Evolutionary conservation across 2,888 invertebrate species (phyloP).

Genomic region (Mycogona germanica): DNA sequence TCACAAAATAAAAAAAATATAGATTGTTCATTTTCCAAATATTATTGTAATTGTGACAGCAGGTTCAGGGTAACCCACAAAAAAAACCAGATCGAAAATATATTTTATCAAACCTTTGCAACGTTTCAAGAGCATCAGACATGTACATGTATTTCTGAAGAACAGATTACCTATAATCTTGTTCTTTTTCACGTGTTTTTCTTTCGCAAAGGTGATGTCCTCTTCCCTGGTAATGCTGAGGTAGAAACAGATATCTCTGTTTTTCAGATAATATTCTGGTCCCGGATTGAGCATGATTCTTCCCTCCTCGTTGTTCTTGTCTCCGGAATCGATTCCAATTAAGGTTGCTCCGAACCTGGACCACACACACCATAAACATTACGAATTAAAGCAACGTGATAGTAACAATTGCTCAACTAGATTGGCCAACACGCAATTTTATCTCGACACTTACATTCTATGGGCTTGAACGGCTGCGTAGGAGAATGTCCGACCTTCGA

Average conservation of each 20-base stretch:
- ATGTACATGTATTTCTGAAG: too few relatives aligned
- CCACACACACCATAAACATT: background rate
- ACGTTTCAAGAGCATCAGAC: too few relatives aligned
- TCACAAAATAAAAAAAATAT: too few relatives aligned
- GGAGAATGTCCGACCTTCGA: constrained; percentile 96
- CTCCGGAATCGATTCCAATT: constrained; percentile 92
- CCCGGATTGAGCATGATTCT: constrained; percentile 95
- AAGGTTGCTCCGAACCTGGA: constrained; percentile 85
- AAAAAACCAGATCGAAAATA: too few relatives aligned
- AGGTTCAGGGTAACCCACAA: too few relatives aligned
- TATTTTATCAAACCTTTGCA: too few relatives aligned
- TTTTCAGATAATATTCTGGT: constrained; percentile 93
- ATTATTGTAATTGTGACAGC: too few relatives aligned
- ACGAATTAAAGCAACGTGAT: background rate
- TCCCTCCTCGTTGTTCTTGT: constrained; percentile 78
- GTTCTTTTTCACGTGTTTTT: too few relatives aligned
- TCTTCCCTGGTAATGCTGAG: constrained; percentile 98
- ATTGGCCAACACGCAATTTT: constrained; percentile 8
- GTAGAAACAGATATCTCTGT: constrained; percentile 93
- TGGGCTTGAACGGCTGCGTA: constrained; percentile 99
- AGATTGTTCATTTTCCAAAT: too few relatives aligned
- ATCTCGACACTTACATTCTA: constrained; percentile 79
- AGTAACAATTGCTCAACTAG: too few relatives aligned
- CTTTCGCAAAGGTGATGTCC: constrained; percentile 81
- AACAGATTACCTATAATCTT: background rate